Percentiles rank a stretch among this genome's conserved stretches.
phyloP scores from a whole-genome alignment of 2,888 invertebrate species.

The Eretmocerus hayati region DNA sequence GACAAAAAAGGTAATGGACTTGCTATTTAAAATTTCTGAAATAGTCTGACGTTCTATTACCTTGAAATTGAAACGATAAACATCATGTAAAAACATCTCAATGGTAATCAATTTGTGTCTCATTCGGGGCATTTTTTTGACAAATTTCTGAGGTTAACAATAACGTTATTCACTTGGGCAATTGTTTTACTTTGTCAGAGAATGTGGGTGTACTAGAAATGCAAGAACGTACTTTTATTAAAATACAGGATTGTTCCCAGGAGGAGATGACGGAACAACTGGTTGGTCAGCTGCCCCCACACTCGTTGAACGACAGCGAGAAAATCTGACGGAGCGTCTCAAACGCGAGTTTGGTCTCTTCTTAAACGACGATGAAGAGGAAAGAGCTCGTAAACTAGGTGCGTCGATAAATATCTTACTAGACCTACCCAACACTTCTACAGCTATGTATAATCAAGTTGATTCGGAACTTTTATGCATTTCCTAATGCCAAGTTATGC shows the following conservation, averaged over 20 bases:
- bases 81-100: too few species aligned
- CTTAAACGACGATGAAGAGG: slow-evolving; percentile 60
- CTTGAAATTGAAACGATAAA: too few species aligned
- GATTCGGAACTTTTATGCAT: too few species aligned
- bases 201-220: not conserved
- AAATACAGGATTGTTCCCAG: slow-evolving; percentile 27
- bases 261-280: slow-evolving; percentile 41
- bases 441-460: too few species aligned
- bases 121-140: too few species aligned
- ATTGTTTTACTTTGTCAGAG: too few species aligned
- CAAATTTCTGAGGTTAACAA: too few species aligned
- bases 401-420: slow-evolving; percentile 26
- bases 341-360: slow-evolving; percentile 74
- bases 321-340: slow-evolving; percentile 78
- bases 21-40: not conserved
- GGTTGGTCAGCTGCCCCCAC: slow-evolving; percentile 77
- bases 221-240: not conserved
- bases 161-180: too few species aligned
- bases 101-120: too few species aligned
- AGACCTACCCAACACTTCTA: too few species aligned
- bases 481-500: too few species aligned
- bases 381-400: slow-evolving; percentile 51
- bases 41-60: too few species aligned
- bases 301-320: slow-evolving; percentile 76
- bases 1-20: slow-evolving; percentile 44